Evolutionary conservation across 2,113 vertebrate genomes (phyloP).

Genomic region (Eurypyga helias): DNA sequence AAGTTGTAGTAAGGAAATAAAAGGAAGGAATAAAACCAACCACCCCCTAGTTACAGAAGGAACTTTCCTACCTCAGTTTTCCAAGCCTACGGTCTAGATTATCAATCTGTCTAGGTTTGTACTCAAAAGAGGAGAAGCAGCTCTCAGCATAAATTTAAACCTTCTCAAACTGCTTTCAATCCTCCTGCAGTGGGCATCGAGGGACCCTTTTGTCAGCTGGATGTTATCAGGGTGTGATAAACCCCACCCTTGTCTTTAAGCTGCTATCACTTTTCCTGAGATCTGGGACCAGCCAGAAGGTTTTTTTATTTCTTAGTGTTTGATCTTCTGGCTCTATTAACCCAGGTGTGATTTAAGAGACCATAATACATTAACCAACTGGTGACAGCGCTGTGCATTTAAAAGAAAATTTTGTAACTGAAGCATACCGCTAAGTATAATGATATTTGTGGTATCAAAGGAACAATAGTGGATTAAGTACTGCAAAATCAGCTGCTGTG

Average conservation of each 20-base stretch:
- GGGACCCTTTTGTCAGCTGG: not conserved
- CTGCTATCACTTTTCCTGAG: not conserved
- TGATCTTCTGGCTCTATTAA: not conserved
- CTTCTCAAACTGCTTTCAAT: not conserved
- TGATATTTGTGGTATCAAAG: not conserved
- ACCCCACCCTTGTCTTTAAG: not conserved
- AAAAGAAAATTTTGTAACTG: not conserved
- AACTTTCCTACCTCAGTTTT: not conserved
- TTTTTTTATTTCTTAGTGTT: not conserved
- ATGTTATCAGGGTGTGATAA: not conserved
- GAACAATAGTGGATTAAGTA: not conserved
- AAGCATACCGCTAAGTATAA: not conserved
- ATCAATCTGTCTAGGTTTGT: not conserved
- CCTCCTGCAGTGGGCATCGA: not conserved
- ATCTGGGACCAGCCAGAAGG: not conserved
- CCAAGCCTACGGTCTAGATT: not conserved
- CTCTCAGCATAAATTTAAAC: not conserved
- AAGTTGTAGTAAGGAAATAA: not conserved
- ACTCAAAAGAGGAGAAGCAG: not conserved
- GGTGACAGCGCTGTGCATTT: not conserved
- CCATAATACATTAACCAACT: not conserved
- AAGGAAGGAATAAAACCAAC: not conserved
- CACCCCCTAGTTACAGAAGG: accelerated
- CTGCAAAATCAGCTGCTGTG: not conserved
- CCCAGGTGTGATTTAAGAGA: not conserved